A percentile compares a stretch with the other conserved stretches of the same genome.
These are phyloP conservation scores for Aulostomus chinensis DNA, from an alignment of 2,797 vertebrate species.

Conservation along the genomic window DNA sequence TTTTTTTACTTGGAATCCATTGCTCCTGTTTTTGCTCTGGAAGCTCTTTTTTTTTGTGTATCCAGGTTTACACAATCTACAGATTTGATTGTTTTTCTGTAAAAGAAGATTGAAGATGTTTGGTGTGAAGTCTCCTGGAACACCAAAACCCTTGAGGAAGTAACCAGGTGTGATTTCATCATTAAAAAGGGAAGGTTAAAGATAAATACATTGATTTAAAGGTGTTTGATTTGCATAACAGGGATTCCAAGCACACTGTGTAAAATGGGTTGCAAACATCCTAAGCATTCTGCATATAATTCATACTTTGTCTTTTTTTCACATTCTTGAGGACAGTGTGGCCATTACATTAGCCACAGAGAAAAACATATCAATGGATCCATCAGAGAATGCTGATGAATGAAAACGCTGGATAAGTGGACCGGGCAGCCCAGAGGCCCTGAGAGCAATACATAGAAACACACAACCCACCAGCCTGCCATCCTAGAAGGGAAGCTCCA, in stretches of 20 bases:
- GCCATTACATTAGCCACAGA: not conserved
- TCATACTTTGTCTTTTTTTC: constrained; percentile 55
- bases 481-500: not conserved
- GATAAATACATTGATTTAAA: constrained; percentile 22
- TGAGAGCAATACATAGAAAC: constrained; percentile 43
- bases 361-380: not conserved
- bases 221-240: constrained; percentile 51
- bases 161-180: too few relatives aligned
- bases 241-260: constrained; percentile 30
- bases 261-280: constrained; percentile 29
- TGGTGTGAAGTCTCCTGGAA: too few relatives aligned
- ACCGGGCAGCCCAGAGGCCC: constrained; percentile 39
- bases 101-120: too few relatives aligned
- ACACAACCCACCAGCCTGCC: constrained; percentile 1
- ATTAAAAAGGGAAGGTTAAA: not conserved
- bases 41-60: constrained; percentile 4
- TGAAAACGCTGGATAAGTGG: constrained; percentile 17
- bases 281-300: constrained; percentile 14
- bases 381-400: constrained; percentile 14
- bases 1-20: too few relatives aligned
- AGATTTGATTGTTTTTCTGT: too few relatives aligned
- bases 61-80: too few relatives aligned
- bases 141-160: too few relatives aligned
- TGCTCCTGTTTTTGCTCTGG: constrained; percentile 26
- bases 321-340: constrained; percentile 70